Evolutionary conservation across 2,888 invertebrate species (phyloP).

Genomic region (Perdita meconis): DNA sequence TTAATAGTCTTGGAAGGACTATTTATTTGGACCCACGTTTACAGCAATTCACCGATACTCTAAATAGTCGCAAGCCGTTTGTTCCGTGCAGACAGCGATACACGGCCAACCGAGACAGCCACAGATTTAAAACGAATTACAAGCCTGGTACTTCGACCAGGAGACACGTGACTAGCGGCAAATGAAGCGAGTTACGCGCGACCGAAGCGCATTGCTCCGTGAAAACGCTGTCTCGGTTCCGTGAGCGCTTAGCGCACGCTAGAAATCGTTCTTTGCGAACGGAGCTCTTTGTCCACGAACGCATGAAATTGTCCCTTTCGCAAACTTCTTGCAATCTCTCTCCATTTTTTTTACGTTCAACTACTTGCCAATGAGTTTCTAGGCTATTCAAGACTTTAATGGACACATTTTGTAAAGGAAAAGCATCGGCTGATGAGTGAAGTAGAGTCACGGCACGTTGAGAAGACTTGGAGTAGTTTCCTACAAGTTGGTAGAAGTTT

Average conservation of each 20-base stretch:
- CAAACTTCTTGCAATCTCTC: no score
- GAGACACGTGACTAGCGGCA: constrained; percentile 77
- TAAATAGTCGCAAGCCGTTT: constrained; percentile 24
- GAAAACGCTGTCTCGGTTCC: constrained; percentile 71
- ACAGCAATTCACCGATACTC: constrained; percentile 13
- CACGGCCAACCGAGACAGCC: constrained; percentile 41
- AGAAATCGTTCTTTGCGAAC: constrained; percentile 37
- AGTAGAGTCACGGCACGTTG: no score
- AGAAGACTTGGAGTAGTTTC: no score
- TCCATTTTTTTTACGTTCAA: no score
- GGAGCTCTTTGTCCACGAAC: neutral
- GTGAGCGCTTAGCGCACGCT: constrained; percentile 45
- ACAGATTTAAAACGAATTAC: constrained; percentile 44
- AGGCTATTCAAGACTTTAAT: no score
- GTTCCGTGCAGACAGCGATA: constrained; percentile 4
- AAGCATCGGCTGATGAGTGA: no score
- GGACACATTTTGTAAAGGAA: no score
- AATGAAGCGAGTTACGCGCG: constrained; percentile 80
- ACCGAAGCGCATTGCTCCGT: constrained; percentile 73
- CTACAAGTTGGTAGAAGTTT: no score
- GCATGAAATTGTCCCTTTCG: neutral
- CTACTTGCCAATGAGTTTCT: no score
- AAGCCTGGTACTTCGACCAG: constrained; percentile 42
- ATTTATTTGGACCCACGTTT: constrained; percentile 6
- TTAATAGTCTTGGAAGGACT: neutral